Evolutionary conservation across 2,888 invertebrate species (phyloP), one percentile per base, ranked within the genome.

Genomic region (Autographa pulchrina): DNA sequence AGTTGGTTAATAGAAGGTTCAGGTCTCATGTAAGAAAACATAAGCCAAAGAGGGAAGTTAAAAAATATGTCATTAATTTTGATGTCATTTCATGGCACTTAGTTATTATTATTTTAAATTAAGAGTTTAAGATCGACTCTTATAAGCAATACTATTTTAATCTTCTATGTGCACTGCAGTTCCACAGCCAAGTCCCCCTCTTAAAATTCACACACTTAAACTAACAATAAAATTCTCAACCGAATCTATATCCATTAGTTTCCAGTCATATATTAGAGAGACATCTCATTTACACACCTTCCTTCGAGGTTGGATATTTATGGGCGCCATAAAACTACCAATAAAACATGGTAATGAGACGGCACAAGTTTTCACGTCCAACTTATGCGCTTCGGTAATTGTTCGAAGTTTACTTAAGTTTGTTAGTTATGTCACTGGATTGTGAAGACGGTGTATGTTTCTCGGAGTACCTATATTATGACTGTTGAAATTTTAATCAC

Each of bases 271-370:
- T 16, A 35, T 54, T 32, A n/a, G 11, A 62, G 75, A 43, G 64
- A 58, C 70, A 63, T 71, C 62, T 68, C 65, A 54, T 67, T 38
- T 67, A 64, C 60, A 54, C 65, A 68, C 60, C 74, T 72, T 58
- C 48, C 35, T 59, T 48, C 54, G 58, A 20, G 62, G 62, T 16
- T 61, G 62, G 65, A 73, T 76, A 82, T 84, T 80, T 80, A 80
- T 75, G 70, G 68, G 60, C 20, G 62, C 68, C 65, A 83, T 84
- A 83, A 84, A 84, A 84, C 76, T 65, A 61, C 68, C 65, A 68
- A 72, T 78, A 77, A 75, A 78, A 74, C 64, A 65, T 68, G 41
- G 67, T 54, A 62, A 74, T 60, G 43, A 68, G 62, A 65, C 58
- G 58, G 69, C 59, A 43, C 61, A 61, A 61, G 63, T 65, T 72